Conservation (phyloP, 1,140 invertebrate species). For the Papilio helenus region DNA sequence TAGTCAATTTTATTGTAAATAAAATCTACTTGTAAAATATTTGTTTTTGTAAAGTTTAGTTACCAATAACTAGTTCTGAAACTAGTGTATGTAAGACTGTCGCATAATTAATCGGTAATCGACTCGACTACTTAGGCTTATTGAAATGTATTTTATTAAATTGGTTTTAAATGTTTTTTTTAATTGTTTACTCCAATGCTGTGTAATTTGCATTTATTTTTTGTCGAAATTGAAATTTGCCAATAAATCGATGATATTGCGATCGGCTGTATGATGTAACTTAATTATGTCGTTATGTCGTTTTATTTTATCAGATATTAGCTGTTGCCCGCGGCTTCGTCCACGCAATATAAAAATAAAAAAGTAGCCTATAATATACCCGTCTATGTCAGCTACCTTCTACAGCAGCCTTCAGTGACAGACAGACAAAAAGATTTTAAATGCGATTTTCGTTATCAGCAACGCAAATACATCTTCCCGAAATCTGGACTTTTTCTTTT, state of each 20-base stretch:
- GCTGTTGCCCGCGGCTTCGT: too few relatives aligned
- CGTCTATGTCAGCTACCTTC: too few relatives aligned
- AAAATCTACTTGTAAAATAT: background rate
- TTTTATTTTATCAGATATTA: too few relatives aligned
- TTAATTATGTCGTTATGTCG: background rate
- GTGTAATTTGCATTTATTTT: constrained; percentile 37
- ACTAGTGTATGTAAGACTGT: constrained; percentile 30
- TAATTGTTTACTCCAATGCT: constrained; percentile 13
- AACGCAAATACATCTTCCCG: too few relatives aligned
- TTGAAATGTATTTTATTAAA: constrained; percentile 1
- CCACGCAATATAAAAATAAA: too few relatives aligned
- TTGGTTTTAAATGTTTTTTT: constrained; percentile 22
- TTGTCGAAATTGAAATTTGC: constrained; percentile 17
- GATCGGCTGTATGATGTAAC: constrained; percentile 24
- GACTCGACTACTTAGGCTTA: constrained; percentile 1
- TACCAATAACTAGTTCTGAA: constrained; percentile 37
- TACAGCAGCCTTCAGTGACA: too few relatives aligned
- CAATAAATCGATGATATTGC: constrained; percentile 11
- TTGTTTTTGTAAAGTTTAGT: constrained; percentile 30
- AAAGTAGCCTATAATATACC: too few relatives aligned
- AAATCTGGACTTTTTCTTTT: too few relatives aligned
- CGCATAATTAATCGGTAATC: background rate
- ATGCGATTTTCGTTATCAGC: too few relatives aligned
- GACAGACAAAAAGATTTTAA: too few relatives aligned
- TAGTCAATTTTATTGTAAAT: constrained; percentile 37